phyloP scores from a whole-genome alignment of 2,113 vertebrate genomes.

The Pica pica region DNA sequence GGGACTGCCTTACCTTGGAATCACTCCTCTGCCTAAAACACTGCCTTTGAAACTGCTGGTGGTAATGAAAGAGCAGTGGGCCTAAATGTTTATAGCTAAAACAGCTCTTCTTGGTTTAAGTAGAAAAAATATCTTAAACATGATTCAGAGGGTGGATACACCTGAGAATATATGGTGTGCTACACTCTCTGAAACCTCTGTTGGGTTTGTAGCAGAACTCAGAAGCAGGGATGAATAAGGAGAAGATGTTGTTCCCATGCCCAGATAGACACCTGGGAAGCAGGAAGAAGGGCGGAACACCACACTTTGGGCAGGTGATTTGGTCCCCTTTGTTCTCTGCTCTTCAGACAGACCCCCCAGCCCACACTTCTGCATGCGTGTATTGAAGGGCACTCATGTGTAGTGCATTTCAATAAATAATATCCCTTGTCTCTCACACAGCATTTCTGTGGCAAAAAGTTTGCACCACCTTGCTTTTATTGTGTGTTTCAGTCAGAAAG shows the following conservation, averaged over 20 bases:
- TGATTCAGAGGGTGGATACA: neutral
- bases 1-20: neutral
- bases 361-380: fast-evolving
- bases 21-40: slow-evolving; percentile 6
- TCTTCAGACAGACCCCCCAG: neutral
- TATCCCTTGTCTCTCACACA: neutral
- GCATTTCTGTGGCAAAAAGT: neutral
- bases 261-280: neutral
- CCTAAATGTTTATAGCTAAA: neutral
- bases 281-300: neutral
- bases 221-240: neutral
- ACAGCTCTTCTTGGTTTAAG: neutral
- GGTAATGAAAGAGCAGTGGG: neutral
- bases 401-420: neutral
- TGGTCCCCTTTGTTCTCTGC: neutral
- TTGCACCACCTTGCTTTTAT: neutral
- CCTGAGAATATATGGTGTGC: neutral
- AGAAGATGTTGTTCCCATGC: neutral
- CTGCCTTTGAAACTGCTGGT: slow-evolving; percentile 10
- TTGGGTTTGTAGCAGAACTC: neutral
- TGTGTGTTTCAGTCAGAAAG: neutral
- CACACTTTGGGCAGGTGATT: neutral
- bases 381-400: neutral
- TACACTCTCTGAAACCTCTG: neutral
- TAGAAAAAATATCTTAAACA: neutral